Percentiles rank a stretch among this genome's conserved stretches.
These are phyloP conservation scores for Manduca sexta DNA, from an alignment of 1,140 invertebrate genomes.

Conservation along the genomic window DNA sequence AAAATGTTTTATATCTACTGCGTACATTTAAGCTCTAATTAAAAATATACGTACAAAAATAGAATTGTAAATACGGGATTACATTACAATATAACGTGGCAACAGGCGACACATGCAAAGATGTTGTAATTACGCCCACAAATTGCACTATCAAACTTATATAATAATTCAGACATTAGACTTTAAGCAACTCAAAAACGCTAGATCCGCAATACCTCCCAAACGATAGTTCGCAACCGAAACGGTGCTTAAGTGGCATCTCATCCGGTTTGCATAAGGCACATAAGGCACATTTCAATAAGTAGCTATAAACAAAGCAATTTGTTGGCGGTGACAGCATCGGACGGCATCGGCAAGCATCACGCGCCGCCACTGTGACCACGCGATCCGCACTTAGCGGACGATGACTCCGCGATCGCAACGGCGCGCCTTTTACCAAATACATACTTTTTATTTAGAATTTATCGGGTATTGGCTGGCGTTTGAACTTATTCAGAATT, in stretches of 20 bases:
- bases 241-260: background rate
- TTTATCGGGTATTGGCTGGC: background rate
- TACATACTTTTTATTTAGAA: background rate
- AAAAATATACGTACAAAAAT: too few relatives aligned
- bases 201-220: too few relatives aligned
- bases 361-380: conserved; percentile 8
- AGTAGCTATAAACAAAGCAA: conserved; percentile 33
- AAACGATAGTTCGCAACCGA: background rate
- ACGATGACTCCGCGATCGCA: conserved; percentile 9
- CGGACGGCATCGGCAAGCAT: conserved; percentile 7
- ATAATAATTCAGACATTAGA: too few relatives aligned
- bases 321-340: conserved; percentile 26
- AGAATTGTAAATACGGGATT: too few relatives aligned
- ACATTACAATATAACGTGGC: too few relatives aligned
- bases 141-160: too few relatives aligned
- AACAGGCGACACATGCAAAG: too few relatives aligned
- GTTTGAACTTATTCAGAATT: too few relatives aligned
- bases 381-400: background rate
- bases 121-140: too few relatives aligned
- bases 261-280: conserved; percentile 14
- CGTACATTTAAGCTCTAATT: too few relatives aligned
- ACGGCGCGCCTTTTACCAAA: background rate
- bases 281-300: conserved; percentile 28
- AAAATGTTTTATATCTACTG: too few relatives aligned
- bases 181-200: too few relatives aligned